A percentile compares a stretch with the other conserved stretches of the same genome.
phyloP scores from a whole-genome alignment of 1,140 invertebrate genomes.

The Zaprionus gabonicus region DNA sequence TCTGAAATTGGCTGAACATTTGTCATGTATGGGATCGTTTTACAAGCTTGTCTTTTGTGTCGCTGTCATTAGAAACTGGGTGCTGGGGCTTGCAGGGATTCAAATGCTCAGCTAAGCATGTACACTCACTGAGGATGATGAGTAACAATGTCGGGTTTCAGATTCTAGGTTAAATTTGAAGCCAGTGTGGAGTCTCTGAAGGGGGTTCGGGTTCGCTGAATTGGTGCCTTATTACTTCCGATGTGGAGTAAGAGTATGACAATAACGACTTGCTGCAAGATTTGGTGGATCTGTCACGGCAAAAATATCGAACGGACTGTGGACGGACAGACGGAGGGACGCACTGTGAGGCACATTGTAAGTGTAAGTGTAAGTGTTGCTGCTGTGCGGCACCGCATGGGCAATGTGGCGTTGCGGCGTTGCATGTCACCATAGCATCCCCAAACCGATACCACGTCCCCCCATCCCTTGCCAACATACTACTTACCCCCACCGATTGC shows the following conservation, averaged over 20 bases:
- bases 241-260: constrained; percentile 36
- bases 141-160: constrained; percentile 27
- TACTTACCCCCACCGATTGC: constrained; percentile 55
- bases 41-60: background rate
- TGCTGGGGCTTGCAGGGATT: background rate
- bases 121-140: constrained; percentile 11
- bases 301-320: background rate
- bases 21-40: background rate
- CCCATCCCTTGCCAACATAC: constrained; percentile 20
- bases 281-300: constrained; percentile 1
- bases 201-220: constrained; percentile 22
- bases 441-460: constrained; percentile 17
- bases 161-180: constrained; percentile 34
- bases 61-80: constrained; percentile 15
- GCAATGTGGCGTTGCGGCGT: constrained; percentile 28
- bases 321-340: constrained; percentile 4
- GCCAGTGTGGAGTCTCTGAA: background rate
- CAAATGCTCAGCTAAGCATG: constrained; percentile 24
- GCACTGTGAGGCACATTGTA: background rate
- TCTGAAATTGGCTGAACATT: background rate
- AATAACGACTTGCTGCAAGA: constrained; percentile 14
- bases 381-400: constrained; percentile 14
- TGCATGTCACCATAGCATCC: constrained; percentile 61
- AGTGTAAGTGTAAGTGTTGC: constrained; percentile 22
- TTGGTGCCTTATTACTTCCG: constrained; percentile 37